A percentile compares a stretch with the other conserved stretches of the same genome.
Evolutionary conservation across 2,113 vertebrate genomes (phyloP).

Genomic region (Corythornis vintsioides): DNA sequence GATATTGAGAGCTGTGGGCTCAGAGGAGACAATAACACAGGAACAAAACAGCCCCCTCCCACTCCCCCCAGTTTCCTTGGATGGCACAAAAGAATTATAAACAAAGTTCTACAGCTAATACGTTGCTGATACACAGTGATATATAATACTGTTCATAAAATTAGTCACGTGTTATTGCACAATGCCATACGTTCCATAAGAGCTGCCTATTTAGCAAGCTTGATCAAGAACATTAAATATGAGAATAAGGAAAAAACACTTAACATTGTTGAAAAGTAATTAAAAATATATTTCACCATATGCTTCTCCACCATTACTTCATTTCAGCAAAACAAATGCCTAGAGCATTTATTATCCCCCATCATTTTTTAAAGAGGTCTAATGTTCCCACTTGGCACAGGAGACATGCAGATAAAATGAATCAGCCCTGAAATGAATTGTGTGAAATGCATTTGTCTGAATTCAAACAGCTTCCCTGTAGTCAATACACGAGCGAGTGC

Average conservation of each 20-base stretch:
- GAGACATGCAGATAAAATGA: constrained; percentile 70
- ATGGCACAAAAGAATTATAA: constrained; percentile 50
- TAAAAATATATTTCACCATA: constrained; percentile 84
- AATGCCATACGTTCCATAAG: constrained; percentile 62
- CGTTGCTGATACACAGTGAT: constrained; percentile 36
- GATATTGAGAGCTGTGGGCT: not conserved
- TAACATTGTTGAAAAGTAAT: constrained; percentile 82
- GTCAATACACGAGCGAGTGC: not conserved
- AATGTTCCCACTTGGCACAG: constrained; percentile 70
- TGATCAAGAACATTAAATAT: constrained; percentile 77
- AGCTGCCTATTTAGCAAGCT: constrained; percentile 63
- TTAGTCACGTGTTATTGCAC: constrained; percentile 72
- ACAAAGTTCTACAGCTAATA: constrained; percentile 60
- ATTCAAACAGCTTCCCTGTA: constrained; percentile 58
- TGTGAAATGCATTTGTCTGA: constrained; percentile 58
- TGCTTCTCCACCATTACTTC: constrained; percentile 71
- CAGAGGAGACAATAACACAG: not conserved
- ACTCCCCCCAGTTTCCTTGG: not conserved
- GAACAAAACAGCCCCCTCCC: not conserved
- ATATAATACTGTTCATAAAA: constrained; percentile 69
- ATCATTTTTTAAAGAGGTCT: constrained; percentile 77
- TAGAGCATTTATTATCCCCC: constrained; percentile 74
- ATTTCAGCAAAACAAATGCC: constrained; percentile 76
- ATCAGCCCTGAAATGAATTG: constrained; percentile 68
- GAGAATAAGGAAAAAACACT: constrained; percentile 76